A percentile compares a stretch with the other conserved stretches of the same genome.
Evolutionary conservation across 2,113 vertebrate species (phyloP).

Genomic region (Dromas ardeola): DNA sequence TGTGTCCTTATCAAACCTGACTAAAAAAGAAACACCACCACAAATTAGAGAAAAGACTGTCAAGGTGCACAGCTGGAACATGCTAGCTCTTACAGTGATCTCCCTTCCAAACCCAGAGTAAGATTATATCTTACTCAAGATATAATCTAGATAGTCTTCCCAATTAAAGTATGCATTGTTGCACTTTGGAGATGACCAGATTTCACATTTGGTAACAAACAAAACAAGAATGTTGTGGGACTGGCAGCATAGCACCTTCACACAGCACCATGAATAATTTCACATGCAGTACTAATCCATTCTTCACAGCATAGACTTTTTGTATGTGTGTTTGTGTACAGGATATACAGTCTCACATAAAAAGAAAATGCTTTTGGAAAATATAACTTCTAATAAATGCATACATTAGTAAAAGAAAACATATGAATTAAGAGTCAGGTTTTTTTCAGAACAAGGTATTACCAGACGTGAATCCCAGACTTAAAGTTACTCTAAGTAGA

Average conservation of each 20-base stretch:
- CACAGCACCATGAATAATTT: background rate
- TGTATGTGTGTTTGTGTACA: background rate
- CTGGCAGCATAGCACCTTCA: background rate
- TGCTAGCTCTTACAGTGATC: background rate
- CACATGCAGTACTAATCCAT: background rate
- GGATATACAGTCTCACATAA: background rate
- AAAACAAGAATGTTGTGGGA: background rate
- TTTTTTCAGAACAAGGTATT: background rate
- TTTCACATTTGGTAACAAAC: background rate
- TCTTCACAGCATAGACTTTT: background rate
- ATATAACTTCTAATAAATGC: background rate
- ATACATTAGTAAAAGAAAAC: background rate
- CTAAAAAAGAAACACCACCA: conserved; percentile 66
- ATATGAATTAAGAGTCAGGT: background rate
- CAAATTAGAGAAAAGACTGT: background rate
- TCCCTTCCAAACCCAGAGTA: background rate
- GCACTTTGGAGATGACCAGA: background rate
- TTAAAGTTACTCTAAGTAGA: background rate
- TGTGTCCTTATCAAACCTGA: conserved; percentile 91
- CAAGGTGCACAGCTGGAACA: background rate
- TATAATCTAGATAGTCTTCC: background rate
- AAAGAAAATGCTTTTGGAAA: background rate
- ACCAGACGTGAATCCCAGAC: background rate
- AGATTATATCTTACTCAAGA: background rate
- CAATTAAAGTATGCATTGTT: background rate